Evolutionary conservation across 2,888 invertebrate species (phyloP).

Genomic region (Caenorhabditis parvicauda): DNA sequence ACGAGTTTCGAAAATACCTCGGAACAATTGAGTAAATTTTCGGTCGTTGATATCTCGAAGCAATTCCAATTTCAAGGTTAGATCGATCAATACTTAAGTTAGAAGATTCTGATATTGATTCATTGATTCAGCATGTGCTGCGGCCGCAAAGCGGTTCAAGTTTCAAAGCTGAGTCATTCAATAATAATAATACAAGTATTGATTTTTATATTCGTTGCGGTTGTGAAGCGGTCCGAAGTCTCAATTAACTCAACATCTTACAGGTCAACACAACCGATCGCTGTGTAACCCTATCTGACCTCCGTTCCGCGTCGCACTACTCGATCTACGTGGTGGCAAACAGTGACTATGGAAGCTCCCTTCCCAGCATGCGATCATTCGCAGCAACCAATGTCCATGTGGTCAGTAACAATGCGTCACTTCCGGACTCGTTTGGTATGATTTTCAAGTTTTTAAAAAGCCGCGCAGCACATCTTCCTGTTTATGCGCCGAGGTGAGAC

Average conservation of each 20-base stretch:
- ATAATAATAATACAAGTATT: too few relatives aligned
- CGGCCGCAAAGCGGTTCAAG: too few relatives aligned
- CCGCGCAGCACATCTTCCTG: neutral
- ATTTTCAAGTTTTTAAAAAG: neutral
- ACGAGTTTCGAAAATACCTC: too few relatives aligned
- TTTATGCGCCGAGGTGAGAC: too few relatives aligned
- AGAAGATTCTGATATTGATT: too few relatives aligned
- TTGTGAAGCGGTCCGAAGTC: neutral
- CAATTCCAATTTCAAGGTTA: too few relatives aligned
- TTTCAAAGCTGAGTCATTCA: too few relatives aligned
- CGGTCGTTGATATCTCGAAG: too few relatives aligned
- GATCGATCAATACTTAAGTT: too few relatives aligned
- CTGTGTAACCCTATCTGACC: slow-evolving; percentile 68
- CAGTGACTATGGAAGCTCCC: slow-evolving; percentile 72
- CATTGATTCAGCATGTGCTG: too few relatives aligned
- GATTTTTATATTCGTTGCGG: neutral
- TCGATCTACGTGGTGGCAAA: slow-evolving; percentile 78
- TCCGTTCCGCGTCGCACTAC: slow-evolving; percentile 75
- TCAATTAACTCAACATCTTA: too few relatives aligned
- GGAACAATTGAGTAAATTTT: too few relatives aligned
- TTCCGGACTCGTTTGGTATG: slow-evolving; percentile 37
- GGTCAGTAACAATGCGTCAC: slow-evolving; percentile 24
- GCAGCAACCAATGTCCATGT: slow-evolving; percentile 42
- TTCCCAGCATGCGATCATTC: slow-evolving; percentile 41
- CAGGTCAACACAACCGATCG: slow-evolving; percentile 74